Evolutionary conservation across 2,888 invertebrate genomes (phyloP).

Genomic region (Venustoraphidia nigricollis): DNA sequence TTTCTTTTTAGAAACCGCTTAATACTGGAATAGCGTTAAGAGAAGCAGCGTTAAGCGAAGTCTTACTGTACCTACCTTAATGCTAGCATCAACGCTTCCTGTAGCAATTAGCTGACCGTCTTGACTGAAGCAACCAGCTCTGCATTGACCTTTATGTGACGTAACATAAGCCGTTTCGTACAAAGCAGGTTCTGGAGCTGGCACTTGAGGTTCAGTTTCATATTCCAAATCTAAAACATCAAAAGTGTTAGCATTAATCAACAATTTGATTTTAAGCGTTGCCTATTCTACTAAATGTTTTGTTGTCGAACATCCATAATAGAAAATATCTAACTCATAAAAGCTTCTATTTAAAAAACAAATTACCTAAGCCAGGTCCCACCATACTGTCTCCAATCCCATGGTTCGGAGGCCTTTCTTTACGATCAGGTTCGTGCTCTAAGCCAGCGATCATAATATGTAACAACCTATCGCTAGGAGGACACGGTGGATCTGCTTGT

Average conservation of each 20-base stretch:
- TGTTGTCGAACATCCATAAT: not conserved
- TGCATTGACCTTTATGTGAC: constrained; percentile 90
- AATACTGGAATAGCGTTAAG: too few species aligned
- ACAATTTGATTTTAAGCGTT: not conserved
- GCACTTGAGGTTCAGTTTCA: constrained; percentile 84
- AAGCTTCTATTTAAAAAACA: not conserved
- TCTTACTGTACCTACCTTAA: constrained; percentile 66
- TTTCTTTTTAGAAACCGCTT: too few species aligned
- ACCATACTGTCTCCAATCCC: constrained; percentile 44
- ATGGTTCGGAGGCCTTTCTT: constrained; percentile 40
- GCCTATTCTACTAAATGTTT: not conserved
- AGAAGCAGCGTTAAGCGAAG: too few species aligned
- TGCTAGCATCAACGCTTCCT: constrained; percentile 95
- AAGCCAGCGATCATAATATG: constrained; percentile 76
- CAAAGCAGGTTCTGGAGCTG: constrained; percentile 90
- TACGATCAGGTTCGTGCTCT: constrained; percentile 64
- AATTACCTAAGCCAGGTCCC: constrained; percentile 44
- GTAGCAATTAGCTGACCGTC: constrained; percentile 96
- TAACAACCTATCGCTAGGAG: constrained; percentile 85
- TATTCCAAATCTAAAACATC: constrained; percentile 67
- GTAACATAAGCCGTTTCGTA: constrained; percentile 99
- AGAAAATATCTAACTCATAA: too few species aligned
- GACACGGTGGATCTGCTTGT: constrained; percentile 85
- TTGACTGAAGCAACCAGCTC: constrained; percentile 88
- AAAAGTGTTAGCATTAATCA: constrained; percentile 3